These are phyloP conservation scores for Etheostoma spectabile DNA, from an alignment of 2,113 vertebrate genomes.

Conservation along the genomic window DNA sequence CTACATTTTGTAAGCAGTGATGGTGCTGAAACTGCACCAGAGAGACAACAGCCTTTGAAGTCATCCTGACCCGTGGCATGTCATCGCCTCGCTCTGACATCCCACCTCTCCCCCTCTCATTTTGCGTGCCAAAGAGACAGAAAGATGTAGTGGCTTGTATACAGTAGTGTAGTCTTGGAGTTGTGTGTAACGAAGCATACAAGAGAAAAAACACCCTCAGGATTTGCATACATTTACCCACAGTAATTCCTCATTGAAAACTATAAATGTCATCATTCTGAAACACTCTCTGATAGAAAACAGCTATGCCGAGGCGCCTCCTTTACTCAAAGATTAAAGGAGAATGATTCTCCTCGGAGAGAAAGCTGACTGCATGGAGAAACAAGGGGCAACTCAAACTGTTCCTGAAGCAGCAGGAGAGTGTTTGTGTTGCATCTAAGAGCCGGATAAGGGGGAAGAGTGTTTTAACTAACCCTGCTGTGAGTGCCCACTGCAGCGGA, in stretches of 20 bases:
- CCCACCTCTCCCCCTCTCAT: slow-evolving; percentile 2
- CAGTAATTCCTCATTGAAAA: slow-evolving; percentile 40
- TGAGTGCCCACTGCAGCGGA: slow-evolving; percentile 55
- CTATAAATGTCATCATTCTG: slow-evolving; percentile 61
- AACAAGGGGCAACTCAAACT: slow-evolving; percentile 41
- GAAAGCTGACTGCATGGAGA: slow-evolving; percentile 33
- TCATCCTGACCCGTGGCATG: slow-evolving; percentile 38
- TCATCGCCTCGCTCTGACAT: slow-evolving; percentile 29
- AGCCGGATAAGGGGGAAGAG: slow-evolving; percentile 53
- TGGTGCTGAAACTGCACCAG: slow-evolving; percentile 27
- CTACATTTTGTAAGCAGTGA: slow-evolving; percentile 38
- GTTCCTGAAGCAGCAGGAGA: slow-evolving; percentile 44
- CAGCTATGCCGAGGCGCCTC: slow-evolving; percentile 56
- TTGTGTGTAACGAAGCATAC: slow-evolving; percentile 3
- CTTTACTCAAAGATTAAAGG: slow-evolving; percentile 55
- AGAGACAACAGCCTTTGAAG: slow-evolving; percentile 65
- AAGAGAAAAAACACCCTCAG: slow-evolving; percentile 8
- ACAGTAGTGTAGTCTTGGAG: slow-evolving; percentile 21
- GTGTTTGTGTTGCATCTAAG: slow-evolving; percentile 27
- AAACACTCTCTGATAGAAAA: slow-evolving; percentile 53
- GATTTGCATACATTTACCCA: slow-evolving; percentile 51
- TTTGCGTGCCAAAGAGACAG: slow-evolving; percentile 4
- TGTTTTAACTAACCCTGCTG: slow-evolving; percentile 62
- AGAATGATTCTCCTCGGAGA: slow-evolving; percentile 36
- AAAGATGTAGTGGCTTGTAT: slow-evolving; percentile 32